These are phyloP conservation scores for Andrena haemorrhoa DNA, from an alignment of 2,888 invertebrate genomes.

Conservation along the genomic window DNA sequence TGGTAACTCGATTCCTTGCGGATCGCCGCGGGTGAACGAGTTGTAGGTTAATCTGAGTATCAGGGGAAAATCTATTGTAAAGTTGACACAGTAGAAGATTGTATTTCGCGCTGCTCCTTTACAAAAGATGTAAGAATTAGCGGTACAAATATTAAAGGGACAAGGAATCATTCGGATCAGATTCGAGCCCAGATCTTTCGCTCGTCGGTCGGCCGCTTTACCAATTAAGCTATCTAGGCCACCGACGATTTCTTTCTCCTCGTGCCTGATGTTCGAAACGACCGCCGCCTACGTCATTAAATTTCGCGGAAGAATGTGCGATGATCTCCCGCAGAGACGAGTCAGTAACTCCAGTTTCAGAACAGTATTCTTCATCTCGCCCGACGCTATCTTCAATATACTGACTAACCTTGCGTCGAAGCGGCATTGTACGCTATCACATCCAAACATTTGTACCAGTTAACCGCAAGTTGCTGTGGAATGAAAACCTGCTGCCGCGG, in stretches of 20 bases:
- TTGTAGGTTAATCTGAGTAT: too few species aligned
- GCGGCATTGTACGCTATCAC: too few species aligned
- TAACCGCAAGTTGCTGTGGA: too few species aligned
- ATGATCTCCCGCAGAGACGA: not conserved
- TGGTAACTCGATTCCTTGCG: not conserved
- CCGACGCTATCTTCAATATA: too few species aligned
- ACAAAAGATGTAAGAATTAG: not conserved
- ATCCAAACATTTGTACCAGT: too few species aligned
- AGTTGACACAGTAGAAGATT: too few species aligned
- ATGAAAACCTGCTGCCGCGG: too few species aligned
- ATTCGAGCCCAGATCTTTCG: slow-evolving; percentile 2
- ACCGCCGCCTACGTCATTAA: slow-evolving; percentile 6
- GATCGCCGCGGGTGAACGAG: too few species aligned
- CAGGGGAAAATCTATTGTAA: too few species aligned
- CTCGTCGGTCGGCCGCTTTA: slow-evolving; percentile 7
- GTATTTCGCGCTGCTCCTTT: too few species aligned
- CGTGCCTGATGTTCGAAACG: slow-evolving; percentile 8
- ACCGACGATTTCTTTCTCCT: slow-evolving; percentile 3
- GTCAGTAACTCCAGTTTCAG: not conserved
- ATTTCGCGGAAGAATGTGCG: slow-evolving; percentile 10
- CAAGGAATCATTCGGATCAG: not conserved
- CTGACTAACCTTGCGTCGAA: not conserved
- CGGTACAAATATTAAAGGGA: not conserved
- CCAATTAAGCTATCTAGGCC: slow-evolving; percentile 19
- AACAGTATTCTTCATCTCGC: not conserved